phyloP scores from a whole-genome alignment of 2,888 invertebrate genomes.

The Anodontia alba region DNA sequence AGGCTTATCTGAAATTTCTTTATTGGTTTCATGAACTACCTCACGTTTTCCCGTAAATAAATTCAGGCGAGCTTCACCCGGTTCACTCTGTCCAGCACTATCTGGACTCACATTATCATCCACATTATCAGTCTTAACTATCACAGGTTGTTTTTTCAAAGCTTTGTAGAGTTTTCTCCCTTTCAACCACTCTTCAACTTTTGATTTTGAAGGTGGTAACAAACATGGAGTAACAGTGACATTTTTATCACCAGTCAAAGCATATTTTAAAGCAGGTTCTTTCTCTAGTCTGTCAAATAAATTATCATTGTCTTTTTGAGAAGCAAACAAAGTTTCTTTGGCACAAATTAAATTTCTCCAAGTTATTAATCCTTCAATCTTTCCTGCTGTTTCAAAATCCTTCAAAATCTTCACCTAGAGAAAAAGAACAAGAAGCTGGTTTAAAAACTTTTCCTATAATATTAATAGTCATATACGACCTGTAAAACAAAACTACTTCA shows the following conservation, averaged over 20 bases:
- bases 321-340: slow-evolving; percentile 57
- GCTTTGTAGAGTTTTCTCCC: slow-evolving; percentile 50
- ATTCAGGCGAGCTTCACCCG: slow-evolving; percentile 38
- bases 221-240: slow-evolving; percentile 75
- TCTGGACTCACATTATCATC: slow-evolving; percentile 11
- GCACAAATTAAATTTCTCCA: slow-evolving; percentile 68
- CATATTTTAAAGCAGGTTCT: slow-evolving; percentile 70
- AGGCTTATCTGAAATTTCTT: neutral
- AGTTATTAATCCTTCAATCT: slow-evolving; percentile 54
- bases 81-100: neutral
- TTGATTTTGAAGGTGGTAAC: slow-evolving; percentile 64
- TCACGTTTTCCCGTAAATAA: slow-evolving; percentile 45
- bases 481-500: too few species aligned
- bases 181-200: slow-evolving; percentile 65
- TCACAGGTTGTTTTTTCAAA: slow-evolving; percentile 3
- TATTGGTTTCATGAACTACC: neutral
- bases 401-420: slow-evolving; percentile 71
- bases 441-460: too few species aligned
- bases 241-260: slow-evolving; percentile 67
- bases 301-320: slow-evolving; percentile 56
- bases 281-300: slow-evolving; percentile 65
- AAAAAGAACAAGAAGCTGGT: slow-evolving; percentile 38
- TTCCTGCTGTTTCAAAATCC: slow-evolving; percentile 62
- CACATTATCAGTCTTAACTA: neutral
- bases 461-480: too few species aligned